Conservation (phyloP, 2,888 invertebrate genomes). For the Dasypogon diadema region DNA sequence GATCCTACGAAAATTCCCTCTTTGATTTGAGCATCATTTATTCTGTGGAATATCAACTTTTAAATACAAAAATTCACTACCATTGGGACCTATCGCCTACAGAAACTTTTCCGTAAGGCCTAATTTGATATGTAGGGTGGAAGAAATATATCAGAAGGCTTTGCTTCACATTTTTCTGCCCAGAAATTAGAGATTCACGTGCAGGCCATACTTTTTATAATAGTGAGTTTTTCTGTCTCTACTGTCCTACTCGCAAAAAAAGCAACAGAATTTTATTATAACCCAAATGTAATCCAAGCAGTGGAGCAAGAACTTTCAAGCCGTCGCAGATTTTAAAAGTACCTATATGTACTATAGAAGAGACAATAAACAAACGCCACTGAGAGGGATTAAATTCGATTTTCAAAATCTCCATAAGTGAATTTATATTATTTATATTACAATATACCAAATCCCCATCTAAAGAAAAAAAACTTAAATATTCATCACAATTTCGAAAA, state of each 20-base stretch:
- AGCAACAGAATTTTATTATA: no score
- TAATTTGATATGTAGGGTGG: not conserved
- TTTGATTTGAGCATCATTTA: slow-evolving; percentile 9
- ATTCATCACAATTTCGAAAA: not conserved
- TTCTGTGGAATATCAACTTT: not conserved
- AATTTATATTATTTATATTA: not conserved
- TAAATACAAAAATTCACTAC: not conserved
- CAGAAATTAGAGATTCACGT: no score
- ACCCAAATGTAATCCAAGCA: no score
- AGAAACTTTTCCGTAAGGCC: not conserved
- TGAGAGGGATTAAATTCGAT: not conserved
- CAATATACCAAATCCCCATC: not conserved
- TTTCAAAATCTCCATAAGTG: not conserved
- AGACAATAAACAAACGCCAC: slow-evolving; percentile 1
- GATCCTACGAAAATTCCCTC: not conserved
- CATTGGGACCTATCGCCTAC: not conserved
- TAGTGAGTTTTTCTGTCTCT: no score
- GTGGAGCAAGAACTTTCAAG: no score
- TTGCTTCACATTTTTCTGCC: no score
- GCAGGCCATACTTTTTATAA: no score
- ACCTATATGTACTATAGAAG: not conserved
- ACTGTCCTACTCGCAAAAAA: no score
- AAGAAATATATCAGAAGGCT: not conserved
- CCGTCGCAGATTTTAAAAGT: no score
- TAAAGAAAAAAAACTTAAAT: not conserved